These are phyloP conservation scores for Hydropotes inermis DNA, from an alignment of 2,113 vertebrate species.

Conservation along the genomic window DNA sequence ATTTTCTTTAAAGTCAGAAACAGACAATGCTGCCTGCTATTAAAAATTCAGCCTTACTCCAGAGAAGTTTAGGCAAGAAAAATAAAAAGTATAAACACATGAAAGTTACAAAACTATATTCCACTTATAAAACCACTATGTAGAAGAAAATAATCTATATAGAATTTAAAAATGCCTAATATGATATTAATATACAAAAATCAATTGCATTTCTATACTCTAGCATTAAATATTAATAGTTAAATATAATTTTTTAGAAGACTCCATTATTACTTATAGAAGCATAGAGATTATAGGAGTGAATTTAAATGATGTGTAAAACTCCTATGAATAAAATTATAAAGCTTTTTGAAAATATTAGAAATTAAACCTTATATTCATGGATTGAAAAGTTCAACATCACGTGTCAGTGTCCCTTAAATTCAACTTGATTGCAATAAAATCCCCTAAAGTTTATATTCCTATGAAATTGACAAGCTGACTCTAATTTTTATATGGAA, in stretches of 20 bases:
- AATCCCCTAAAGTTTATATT: not conserved
- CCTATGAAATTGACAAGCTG: not conserved
- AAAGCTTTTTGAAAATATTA: not conserved
- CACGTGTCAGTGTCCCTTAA: not conserved
- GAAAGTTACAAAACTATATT: not conserved
- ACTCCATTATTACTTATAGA: not conserved
- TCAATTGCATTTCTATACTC: not conserved
- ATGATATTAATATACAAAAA: not conserved
- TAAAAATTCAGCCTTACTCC: constrained; percentile 4
- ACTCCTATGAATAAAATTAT: not conserved
- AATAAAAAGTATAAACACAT: not conserved
- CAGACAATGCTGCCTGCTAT: not conserved
- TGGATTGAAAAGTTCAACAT: not conserved
- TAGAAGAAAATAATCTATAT: constrained; percentile 34
- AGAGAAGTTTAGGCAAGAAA: not conserved
- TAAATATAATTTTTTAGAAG: not conserved
- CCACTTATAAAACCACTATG: not conserved
- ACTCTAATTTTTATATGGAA: constrained; percentile 1
- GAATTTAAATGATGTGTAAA: not conserved
- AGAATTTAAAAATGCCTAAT: not conserved
- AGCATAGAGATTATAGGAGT: not conserved
- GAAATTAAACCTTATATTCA: not conserved
- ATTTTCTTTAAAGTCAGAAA: not conserved
- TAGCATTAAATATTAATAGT: not conserved
- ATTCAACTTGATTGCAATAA: constrained; percentile 11